Percentiles rank a stretch among this genome's conserved stretches.
Conservation (phyloP, 2,113 vertebrate species). For the Athene noctua region DNA sequence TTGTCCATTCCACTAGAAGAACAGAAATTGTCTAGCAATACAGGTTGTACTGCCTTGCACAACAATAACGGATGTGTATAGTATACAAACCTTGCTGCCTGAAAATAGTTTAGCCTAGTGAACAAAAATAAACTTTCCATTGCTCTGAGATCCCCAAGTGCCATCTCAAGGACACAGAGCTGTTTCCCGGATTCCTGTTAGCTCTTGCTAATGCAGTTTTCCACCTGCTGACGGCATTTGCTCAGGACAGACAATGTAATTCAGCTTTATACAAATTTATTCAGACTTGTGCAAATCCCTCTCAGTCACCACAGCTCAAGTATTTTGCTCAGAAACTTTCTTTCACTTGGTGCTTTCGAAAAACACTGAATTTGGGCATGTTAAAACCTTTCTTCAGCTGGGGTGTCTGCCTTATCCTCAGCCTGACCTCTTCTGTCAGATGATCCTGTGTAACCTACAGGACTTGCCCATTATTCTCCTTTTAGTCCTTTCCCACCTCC, state of each 20-base stretch:
- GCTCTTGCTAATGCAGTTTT: neutral
- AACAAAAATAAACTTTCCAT: neutral
- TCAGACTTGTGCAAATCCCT: neutral
- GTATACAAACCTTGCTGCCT: neutral
- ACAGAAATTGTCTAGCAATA: neutral
- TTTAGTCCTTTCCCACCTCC: neutral
- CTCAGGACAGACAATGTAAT: neutral
- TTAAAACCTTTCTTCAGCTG: neutral
- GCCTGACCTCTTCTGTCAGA: neutral
- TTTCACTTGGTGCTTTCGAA: neutral
- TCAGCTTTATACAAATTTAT: neutral
- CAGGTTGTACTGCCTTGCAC: neutral
- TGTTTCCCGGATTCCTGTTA: neutral
- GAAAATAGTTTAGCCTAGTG: neutral
- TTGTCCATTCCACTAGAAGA: neutral
- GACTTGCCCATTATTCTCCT: neutral
- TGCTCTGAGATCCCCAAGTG: neutral
- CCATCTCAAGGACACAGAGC: neutral
- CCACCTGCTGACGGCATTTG: rapidly evolving
- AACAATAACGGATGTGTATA: rapidly evolving
- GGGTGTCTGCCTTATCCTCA: neutral
- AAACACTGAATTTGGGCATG: neutral
- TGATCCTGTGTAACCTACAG: rapidly evolving
- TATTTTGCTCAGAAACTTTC: neutral
- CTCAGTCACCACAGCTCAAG: neutral